Evolutionary conservation across 2,888 invertebrate species (phyloP), one percentile per base, ranked within the genome.

Genomic region (Lasioglossum pauxillum): DNA sequence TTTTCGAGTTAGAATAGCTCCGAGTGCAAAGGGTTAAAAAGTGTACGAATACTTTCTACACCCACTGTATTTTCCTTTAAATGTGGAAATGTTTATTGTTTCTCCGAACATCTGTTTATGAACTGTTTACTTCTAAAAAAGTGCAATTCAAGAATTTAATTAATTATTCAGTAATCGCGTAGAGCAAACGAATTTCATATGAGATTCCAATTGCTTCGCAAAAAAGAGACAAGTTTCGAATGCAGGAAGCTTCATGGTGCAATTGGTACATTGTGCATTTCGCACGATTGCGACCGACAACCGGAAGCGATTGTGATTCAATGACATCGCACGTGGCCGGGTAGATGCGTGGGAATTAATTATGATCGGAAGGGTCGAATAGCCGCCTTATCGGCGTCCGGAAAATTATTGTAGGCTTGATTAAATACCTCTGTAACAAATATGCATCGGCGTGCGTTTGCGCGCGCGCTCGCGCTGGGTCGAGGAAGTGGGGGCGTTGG

Each of bases 391-490:
- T 90, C 89, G 84, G 23, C 31, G 86, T 76, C 69, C 82, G 82
- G 87, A 80, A 81, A 87, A 87, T 89, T 87, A 90, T 90, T 86
- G 84, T 2, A 41, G 64, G 81, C 79, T 82, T 87, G 90, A 92
- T 92, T 93, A 91, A 93, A 92, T 90, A 88, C 81, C 88, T 80
- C 83, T 86, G 41, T 12, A 85, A 88, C 89, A 86, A 87, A 91
- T 89, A 88, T 76, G 77, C 74, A 79, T 53, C 31, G 79, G 69
- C 78, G 76, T 16, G 75, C 44, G 81, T 23, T 10, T 3, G 8
- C 23, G 10, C 23, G 53, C 53, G 53, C 10, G 1, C 53, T 23
- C 53, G 10, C 53, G 53, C 3, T n/a, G 3, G 3, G 1, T 53
- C 10, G n/a, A 53, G n/a, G 60, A 76, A 38, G 38, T 7, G 79